Base-by-base conservation (phyloP, 2,888 invertebrate species). In the Piscicola geometra region DNA sequence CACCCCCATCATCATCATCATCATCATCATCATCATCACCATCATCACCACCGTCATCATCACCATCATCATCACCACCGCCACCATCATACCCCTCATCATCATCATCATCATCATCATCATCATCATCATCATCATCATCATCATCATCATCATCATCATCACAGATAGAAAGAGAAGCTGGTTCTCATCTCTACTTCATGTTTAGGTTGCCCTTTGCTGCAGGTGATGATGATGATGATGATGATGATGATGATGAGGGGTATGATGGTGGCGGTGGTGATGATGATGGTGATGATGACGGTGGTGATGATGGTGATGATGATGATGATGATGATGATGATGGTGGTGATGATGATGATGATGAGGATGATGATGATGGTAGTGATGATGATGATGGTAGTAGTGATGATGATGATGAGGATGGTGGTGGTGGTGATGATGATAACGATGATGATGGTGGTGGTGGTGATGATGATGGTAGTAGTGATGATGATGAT, bases 131-230 rank as follows among this genome's bases (percentile, higher is more conserved):
- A 72, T 72, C 60, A 72, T 72, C 50, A 72, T 72, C 72, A 72
- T 52, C 50, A 47, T 52, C 52, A 52, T 72, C 72, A 56, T 72
- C 72, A 72, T 52, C 52, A 52, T 56, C 72, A n/a, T n/a, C n/a
- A n/a, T n/a, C n/a, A 80, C 89, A 98, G 96, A 91, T 93, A 84
- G 98, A 98, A 87, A 93, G 95, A 85, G 95, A 97, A 85, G 89
- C 96, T 80, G 98, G 98, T 1, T 97, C 96, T 12, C 96, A 97
- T 87, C 95, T 98, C 85, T 96, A 96, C 72, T 98, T 97, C 88
- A 98, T 98, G 97, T 98, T 98, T 87, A 91, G 98, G 75, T 88
- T 98, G 81, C 98, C 97, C 2, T 98, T 98, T 85, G 97, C 98
- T 70, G 95, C 96, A 66, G 98, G 98, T 35, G 93, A 93, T 81